A percentile compares a stretch with the other conserved stretches of the same genome.
These are phyloP conservation scores for Aphelenchoides fujianensis DNA, from an alignment of 1,140 invertebrate genomes.

Conservation along the genomic window DNA sequence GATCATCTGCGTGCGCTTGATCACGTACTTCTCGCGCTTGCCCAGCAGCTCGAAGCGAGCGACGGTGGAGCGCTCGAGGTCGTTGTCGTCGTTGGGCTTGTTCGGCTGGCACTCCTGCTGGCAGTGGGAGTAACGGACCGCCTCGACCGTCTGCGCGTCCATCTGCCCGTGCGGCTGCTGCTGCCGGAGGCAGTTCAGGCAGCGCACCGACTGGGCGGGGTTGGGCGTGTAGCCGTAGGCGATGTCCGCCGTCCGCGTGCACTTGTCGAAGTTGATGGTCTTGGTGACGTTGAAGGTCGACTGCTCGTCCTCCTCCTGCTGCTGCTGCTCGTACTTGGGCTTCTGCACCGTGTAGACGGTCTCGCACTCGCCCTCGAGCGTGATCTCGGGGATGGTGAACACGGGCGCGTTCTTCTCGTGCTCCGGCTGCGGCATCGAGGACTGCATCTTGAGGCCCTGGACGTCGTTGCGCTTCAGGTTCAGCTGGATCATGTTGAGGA, in stretches of 20 bases:
- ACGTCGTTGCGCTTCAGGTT: constrained; percentile 37
- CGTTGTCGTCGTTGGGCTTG: constrained; percentile 21
- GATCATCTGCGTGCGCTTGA: constrained; percentile 20
- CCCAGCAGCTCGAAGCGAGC: constrained; percentile 23
- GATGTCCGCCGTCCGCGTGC: constrained; percentile 44
- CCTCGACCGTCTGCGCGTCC: no score
- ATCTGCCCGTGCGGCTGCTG: neutral
- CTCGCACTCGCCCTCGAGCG: constrained; percentile 33
- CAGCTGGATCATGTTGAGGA: constrained; percentile 59
- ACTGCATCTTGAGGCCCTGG: neutral
- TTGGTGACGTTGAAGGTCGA: constrained; percentile 56
- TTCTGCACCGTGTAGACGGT: constrained; percentile 26
- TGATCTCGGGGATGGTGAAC: neutral
- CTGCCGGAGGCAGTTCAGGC: neutral
- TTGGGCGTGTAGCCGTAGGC: constrained; percentile 19
- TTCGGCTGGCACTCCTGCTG: constrained; percentile 15
- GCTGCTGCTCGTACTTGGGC: no score
- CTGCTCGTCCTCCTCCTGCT: neutral
- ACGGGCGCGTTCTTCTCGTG: constrained; percentile 23
- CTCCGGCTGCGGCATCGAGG: neutral
- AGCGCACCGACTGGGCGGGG: neutral
- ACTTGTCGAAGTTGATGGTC: constrained; percentile 54
- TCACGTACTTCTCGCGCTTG: constrained; percentile 33
- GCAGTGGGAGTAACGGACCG: neutral
- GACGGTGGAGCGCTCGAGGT: constrained; percentile 34